phyloP scores from a whole-genome alignment of 2,888 invertebrate genomes.

The Stegophylla sp. region DNA sequence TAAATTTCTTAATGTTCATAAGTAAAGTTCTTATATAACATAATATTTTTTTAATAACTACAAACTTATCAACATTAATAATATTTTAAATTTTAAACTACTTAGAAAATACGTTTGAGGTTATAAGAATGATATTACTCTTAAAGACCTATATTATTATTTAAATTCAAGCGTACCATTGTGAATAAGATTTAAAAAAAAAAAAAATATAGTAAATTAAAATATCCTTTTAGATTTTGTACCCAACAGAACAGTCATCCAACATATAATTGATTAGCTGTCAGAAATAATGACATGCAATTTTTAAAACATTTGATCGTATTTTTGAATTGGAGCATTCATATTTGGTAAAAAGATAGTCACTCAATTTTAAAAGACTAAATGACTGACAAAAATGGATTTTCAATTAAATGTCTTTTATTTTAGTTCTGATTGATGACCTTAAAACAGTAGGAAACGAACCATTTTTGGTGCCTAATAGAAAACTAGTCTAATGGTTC shows the following conservation, averaged over 20 bases:
- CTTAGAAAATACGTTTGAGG: no score
- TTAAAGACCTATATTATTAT: background rate
- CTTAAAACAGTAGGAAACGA: background rate
- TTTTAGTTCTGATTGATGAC: background rate
- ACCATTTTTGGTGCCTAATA: no score
- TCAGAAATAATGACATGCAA: constrained; percentile 21
- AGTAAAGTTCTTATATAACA: no score
- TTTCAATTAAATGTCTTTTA: background rate
- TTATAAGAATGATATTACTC: background rate
- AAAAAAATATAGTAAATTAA: background rate
- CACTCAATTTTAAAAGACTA: background rate
- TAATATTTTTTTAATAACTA: no score
- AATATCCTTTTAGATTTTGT: background rate
- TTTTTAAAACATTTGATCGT: background rate
- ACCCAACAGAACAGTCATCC: background rate
- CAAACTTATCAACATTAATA: no score
- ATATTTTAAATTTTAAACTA: background rate
- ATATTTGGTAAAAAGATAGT: background rate
- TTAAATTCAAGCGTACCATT: background rate
- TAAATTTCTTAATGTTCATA: no score
- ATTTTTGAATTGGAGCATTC: background rate
- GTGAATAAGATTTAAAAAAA: background rate
- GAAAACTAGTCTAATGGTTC: no score
- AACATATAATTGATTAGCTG: constrained; percentile 9
- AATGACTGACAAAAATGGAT: background rate